Conservation (phyloP, 1,140 invertebrate genomes). For the Panagrolaimus sp. region DNA sequence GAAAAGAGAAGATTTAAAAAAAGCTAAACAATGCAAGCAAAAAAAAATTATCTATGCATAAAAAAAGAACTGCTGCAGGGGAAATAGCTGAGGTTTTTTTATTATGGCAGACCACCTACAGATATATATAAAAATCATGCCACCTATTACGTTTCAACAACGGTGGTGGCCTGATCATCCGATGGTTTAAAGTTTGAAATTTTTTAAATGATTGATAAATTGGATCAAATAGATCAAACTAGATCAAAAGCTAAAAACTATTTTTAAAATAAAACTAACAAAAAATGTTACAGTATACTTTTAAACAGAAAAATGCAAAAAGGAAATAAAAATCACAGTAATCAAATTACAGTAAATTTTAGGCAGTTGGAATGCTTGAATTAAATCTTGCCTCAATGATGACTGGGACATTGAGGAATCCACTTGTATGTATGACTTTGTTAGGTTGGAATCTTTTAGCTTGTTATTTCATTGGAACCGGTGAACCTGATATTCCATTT, state of each 20-base stretch:
- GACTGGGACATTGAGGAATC: slow-evolving; percentile 41
- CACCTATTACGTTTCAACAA: no score
- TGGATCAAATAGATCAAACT: not conserved
- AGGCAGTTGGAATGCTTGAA: slow-evolving; percentile 46
- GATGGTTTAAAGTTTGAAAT: no score
- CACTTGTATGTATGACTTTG: slow-evolving; percentile 41
- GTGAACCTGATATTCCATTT: slow-evolving; percentile 45
- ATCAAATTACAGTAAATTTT: slow-evolving; percentile 17
- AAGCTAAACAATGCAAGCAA: not conserved
- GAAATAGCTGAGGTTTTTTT: no score
- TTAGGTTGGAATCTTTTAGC: slow-evolving; percentile 49
- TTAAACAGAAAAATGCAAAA: not conserved
- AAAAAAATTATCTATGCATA: no score
- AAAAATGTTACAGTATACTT: not conserved
- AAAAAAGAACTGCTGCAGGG: no score
- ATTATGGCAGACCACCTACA: no score
- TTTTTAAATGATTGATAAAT: not conserved
- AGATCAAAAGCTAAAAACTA: not conserved
- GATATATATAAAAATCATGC: no score
- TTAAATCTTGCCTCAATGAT: slow-evolving; percentile 33
- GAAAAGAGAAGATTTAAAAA: not conserved
- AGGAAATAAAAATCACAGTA: no score
- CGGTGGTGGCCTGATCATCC: no score
- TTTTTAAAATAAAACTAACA: not conserved
- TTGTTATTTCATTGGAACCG: slow-evolving; percentile 48